Conservation (phyloP, 2,113 vertebrate genomes). For the Centropus unirufus region DNA sequence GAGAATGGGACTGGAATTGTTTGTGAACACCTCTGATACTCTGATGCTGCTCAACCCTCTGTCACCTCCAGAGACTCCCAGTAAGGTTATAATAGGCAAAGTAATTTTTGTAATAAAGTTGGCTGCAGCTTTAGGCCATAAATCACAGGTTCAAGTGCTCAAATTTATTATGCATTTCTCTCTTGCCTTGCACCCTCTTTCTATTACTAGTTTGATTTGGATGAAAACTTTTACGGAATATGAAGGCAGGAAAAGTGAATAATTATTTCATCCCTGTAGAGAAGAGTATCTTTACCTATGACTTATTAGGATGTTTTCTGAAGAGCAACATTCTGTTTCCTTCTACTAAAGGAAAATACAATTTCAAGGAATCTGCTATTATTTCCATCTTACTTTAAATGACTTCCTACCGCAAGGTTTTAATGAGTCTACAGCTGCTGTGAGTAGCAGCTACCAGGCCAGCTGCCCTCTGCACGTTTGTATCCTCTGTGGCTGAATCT, state of each 20-base stretch:
- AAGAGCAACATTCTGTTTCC: conserved; percentile 67
- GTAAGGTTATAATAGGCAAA: conserved; percentile 73
- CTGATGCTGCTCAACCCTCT: conserved; percentile 43
- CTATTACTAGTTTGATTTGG: conserved; percentile 73
- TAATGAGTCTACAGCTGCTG: not conserved
- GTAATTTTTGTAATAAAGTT: conserved; percentile 78
- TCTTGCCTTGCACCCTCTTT: conserved; percentile 62
- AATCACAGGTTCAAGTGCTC: conserved; percentile 71
- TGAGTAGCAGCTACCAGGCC: not conserved
- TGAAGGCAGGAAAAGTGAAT: conserved; percentile 12
- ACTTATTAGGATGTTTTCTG: conserved; percentile 56
- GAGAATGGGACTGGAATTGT: conserved; percentile 45
- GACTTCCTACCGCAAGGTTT: conserved; percentile 58
- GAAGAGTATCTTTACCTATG: not conserved
- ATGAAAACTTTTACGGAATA: conserved; percentile 67
- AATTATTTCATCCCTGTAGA: conserved; percentile 49
- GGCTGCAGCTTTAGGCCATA: conserved; percentile 71
- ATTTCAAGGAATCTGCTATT: conserved; percentile 42
- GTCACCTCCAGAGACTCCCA: conserved; percentile 59
- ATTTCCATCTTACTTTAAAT: conserved; percentile 63
- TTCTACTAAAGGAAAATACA: conserved; percentile 65
- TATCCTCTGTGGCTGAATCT: not conserved
- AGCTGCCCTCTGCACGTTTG: not conserved
- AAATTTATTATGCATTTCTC: conserved; percentile 60
- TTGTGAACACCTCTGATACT: conserved; percentile 56